These are phyloP conservation scores for Mycteria americana DNA, from an alignment of 2,797 vertebrate species.

Conservation along the genomic window DNA sequence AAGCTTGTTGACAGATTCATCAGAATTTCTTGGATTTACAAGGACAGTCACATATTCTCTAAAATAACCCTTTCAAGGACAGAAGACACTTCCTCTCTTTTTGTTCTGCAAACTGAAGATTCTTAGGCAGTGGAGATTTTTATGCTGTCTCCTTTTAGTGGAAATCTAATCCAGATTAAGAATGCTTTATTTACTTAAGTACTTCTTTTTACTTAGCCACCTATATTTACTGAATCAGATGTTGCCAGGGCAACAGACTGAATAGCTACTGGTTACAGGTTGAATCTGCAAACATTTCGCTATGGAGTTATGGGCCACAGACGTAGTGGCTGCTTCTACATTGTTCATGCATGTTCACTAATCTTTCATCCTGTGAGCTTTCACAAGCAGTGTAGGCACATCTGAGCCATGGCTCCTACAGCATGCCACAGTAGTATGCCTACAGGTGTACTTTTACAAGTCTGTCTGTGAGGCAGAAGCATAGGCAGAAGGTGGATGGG, in stretches of 20 bases:
- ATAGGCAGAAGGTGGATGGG: not conserved
- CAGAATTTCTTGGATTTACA: not conserved
- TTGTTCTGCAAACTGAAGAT: not conserved
- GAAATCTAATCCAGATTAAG: not conserved
- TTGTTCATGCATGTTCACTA: not conserved
- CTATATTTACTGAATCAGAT: not conserved
- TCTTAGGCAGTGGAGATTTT: not conserved
- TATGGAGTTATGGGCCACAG: not conserved
- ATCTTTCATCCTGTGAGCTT: not conserved
- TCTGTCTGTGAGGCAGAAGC: not conserved
- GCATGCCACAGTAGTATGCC: not conserved
- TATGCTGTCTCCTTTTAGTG: not conserved
- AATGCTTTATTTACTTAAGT: not conserved
- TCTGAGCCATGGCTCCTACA: not conserved
- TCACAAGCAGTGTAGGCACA: not conserved
- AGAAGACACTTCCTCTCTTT: not conserved
- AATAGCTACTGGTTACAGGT: not conserved
- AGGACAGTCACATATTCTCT: not conserved
- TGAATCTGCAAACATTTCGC: not conserved
- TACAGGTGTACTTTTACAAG: not conserved
- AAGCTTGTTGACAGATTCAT: not conserved
- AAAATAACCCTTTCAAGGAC: not conserved
- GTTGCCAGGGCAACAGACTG: not conserved
- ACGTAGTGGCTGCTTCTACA: not conserved
- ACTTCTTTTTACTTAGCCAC: not conserved